Evolutionary conservation across 2,888 invertebrate species (phyloP), one percentile per base, ranked within the genome.

Genomic region (Galeopsomyia nigrocyanea): DNA sequence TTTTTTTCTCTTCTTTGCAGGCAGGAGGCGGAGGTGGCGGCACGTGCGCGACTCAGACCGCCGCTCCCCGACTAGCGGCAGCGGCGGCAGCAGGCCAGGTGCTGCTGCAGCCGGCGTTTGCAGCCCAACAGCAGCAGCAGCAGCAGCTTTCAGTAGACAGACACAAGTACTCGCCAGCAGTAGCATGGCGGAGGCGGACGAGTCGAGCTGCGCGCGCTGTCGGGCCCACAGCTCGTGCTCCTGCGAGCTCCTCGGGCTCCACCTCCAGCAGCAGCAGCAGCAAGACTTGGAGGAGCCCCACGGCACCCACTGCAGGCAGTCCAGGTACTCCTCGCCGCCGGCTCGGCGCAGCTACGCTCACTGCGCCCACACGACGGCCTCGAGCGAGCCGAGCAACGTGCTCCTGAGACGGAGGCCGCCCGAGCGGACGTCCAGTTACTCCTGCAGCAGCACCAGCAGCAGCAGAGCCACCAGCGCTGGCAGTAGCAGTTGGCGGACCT

Each of bases 41-140:
- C 86, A 85, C 85, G 86, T 83, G 86, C 85, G 86, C 75, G 82
- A 83, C 3, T n/a, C n/a, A n/a, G n/a, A n/a, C n/a, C 65, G 31
- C 31, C 7, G 10, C 65, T 60, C 17, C 46, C 46, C 26, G 19
- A 55, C 22, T 51, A 17, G 62, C 56, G 19, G 53, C 62, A 31
- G 49, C 65, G 31, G 62, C 68, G 50, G 16, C 19, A 31, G 77
- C 55, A 77, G 80, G 78, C 81, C 80, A 81, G 81, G 81, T 80
- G 80, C 81, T 76, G 74, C 74, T 72, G 78, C 77, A 72, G 76
- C 77, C 76, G 77, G 76, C 77, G 77, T 76, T 68, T 21, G 57
- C 62, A 47, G 55, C 60, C 17, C 19, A 61, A 53, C 49, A 62
- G 39, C 68, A 56, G 49, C 63, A 47, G 69, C 57, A 64, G 60